These are phyloP conservation scores for Agriopis marginaria DNA, from an alignment of 2,888 invertebrate genomes.

Conservation along the genomic window DNA sequence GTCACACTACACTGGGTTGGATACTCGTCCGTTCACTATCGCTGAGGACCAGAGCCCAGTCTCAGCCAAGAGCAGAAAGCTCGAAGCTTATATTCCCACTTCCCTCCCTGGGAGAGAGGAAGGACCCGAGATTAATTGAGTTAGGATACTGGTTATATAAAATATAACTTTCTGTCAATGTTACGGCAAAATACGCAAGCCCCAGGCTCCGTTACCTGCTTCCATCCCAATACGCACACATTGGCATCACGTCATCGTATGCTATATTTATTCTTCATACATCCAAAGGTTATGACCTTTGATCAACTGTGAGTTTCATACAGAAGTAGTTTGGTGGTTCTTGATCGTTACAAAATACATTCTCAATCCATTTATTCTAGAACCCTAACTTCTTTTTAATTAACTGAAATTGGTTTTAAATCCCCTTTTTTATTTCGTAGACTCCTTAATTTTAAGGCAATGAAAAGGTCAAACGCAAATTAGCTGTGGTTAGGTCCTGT, in stretches of 20 bases:
- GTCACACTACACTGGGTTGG: too few relatives aligned
- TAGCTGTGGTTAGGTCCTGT: not conserved
- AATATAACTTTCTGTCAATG: conserved; percentile 24
- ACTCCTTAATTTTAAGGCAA: not conserved
- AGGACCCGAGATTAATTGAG: too few relatives aligned
- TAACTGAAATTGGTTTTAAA: conserved; percentile 6
- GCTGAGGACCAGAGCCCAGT: too few relatives aligned
- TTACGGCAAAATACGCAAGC: conserved; percentile 47
- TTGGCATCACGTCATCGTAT: conserved; percentile 50
- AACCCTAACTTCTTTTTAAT: conserved; percentile 11
- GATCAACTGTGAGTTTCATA: conserved; percentile 4
- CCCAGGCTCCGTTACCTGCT: conserved; percentile 59
- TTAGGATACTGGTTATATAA: conserved; percentile 1
- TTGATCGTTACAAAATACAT: conserved; percentile 3
- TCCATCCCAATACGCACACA: conserved; percentile 53
- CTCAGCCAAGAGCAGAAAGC: too few relatives aligned
- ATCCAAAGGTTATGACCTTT: conserved; percentile 1
- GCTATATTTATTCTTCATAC: conserved; percentile 38
- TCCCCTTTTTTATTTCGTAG: conserved; percentile 1
- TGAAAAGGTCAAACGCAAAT: conserved; percentile 11
- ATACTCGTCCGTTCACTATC: too few relatives aligned
- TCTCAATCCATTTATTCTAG: conserved; percentile 1
- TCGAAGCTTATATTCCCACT: too few relatives aligned
- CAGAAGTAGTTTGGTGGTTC: not conserved
- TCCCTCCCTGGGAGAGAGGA: too few relatives aligned